Base-by-base conservation (phyloP, 2,888 invertebrate species). In the Mamestra brassicae region DNA sequence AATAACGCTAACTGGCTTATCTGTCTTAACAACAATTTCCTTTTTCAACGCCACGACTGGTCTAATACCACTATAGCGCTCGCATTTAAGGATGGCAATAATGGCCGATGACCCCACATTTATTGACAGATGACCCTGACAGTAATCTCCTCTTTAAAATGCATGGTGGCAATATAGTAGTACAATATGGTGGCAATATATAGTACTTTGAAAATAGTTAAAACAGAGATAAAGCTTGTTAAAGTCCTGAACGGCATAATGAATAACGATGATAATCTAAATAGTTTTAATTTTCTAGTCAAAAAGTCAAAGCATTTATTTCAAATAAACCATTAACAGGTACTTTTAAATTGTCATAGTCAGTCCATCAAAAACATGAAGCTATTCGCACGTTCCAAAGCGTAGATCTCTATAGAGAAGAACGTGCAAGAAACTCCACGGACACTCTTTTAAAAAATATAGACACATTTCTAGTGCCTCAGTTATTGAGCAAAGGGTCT, bases 1-100 rank as follows among this genome's bases (percentile, higher is more conserved):
- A 84, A 85, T 84, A 73, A 86, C 71, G 17, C 69, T 73, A 83
- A 71, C 78, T 65, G 58, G 73, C 74, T 74, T 81, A 80, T 85
- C 84, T 82, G 79, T 85, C 83, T 81, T 68, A 64, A 73, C 74
- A 76, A 73, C 76, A 79, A 78, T 84, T 88, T 83, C 88, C 85
- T 88, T 88, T 85, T 85, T 86, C 81, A 83, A 72, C 69, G 78
- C 83, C 64, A 82, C 62, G 77, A 83, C 87, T 81, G 81, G 88
- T 89, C 85, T 70, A 81, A 81, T 83, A 85, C 70, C 26, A 76
- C 17, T 69, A 69, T 58, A 52, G 58, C 58, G 13, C 26, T 36
- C 17, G 17, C 45, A 11, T 26, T 36, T 45, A 17, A 45, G 69
- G 26, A 15, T 75, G 10, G 58, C 26, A 15, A 15, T 58, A 36